These are phyloP conservation scores for Betta splendens DNA, from an alignment of 2,797 vertebrate genomes.

Conservation along the genomic window DNA sequence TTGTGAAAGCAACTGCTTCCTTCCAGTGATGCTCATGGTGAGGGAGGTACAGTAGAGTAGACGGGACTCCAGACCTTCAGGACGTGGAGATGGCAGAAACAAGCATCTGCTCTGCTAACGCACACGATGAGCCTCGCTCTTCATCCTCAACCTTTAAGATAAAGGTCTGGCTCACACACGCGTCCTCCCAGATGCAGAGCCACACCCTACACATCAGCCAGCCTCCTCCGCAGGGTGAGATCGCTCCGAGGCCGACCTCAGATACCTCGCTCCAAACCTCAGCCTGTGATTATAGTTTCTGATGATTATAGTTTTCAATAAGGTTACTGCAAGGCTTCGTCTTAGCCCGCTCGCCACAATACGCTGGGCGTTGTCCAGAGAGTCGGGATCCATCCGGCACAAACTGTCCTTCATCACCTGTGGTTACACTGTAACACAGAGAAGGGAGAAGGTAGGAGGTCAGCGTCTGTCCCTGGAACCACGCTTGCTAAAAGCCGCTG, in stretches of 20 bases:
- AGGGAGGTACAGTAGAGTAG: no score
- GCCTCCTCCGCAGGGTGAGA: neutral
- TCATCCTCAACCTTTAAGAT: no score
- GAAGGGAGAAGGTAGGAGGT: neutral
- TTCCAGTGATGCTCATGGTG: no score
- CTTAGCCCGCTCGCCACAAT: constrained; percentile 37
- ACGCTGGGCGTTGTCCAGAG: constrained; percentile 13
- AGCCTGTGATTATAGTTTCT: constrained; percentile 59
- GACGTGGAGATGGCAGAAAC: no score
- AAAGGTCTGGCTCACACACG: neutral
- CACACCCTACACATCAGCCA: constrained; percentile 7
- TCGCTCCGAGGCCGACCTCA: constrained; percentile 11
- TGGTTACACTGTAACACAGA: neutral
- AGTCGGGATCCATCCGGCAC: constrained; percentile 5
- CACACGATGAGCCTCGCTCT: no score
- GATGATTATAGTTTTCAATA: constrained; percentile 56
- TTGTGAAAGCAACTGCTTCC: neutral
- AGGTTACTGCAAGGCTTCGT: constrained; percentile 32
- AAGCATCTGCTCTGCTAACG: no score
- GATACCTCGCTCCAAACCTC: constrained; percentile 31
- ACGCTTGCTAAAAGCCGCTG: constrained; percentile 9
- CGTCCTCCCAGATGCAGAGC: neutral
- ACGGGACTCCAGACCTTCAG: no score
- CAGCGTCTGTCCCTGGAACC: constrained; percentile 1
- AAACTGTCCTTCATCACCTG: constrained; percentile 21